Evolutionary conservation across 2,888 invertebrate genomes (phyloP).

Genomic region (Eustalomyia histrio): DNA sequence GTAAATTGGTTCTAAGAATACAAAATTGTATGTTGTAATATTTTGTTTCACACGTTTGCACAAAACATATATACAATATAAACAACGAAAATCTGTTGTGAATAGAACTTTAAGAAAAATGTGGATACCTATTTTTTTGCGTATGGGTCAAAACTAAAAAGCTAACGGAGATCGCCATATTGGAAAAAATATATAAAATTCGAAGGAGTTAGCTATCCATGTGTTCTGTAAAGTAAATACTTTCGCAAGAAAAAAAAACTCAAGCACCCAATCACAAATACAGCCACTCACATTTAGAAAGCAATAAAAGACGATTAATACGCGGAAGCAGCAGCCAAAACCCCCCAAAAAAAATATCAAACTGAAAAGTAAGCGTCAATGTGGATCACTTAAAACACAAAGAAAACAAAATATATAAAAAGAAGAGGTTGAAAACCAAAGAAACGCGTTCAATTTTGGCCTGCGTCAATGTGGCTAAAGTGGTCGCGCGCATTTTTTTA

Average conservation of each 20-base stretch:
- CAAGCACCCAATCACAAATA: not conserved
- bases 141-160: too few species aligned
- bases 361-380: constrained; percentile 39
- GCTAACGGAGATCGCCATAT: too few species aligned
- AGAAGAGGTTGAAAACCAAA: constrained; percentile 53
- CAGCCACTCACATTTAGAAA: constrained; percentile 27
- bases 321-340: constrained; percentile 49
- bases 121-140: too few species aligned
- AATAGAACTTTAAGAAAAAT: too few species aligned
- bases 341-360: constrained; percentile 36
- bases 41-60: too few species aligned
- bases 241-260: constrained; percentile 20
- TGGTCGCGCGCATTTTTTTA: constrained; percentile 54
- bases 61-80: too few species aligned
- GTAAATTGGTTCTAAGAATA: too few species aligned
- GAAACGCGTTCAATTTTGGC: constrained; percentile 59
- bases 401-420: constrained; percentile 51
- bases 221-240: too few species aligned
- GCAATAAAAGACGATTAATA: constrained; percentile 28
- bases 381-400: constrained; percentile 55
- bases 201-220: too few species aligned
- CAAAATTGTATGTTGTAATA: too few species aligned
- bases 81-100: too few species aligned
- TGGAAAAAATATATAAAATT: too few species aligned
- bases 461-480: constrained; percentile 57